These are phyloP conservation scores for Porites lutea DNA, from an alignment of 64 coral and sea anemone species.

Conservation along the genomic window DNA sequence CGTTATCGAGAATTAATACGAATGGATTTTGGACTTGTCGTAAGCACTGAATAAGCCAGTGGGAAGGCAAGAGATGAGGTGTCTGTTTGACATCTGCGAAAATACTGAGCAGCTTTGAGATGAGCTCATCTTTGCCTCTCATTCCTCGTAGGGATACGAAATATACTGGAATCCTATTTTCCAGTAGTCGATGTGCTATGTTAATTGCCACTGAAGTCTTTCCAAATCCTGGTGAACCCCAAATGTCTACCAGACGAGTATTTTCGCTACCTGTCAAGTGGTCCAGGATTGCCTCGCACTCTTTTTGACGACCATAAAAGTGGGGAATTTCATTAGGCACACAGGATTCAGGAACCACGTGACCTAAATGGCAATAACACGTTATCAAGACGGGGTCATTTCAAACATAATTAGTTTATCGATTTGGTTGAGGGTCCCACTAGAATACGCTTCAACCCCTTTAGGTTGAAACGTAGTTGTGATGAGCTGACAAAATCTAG, in stretches of 20 bases:
- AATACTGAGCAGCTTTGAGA: conserved; percentile 38
- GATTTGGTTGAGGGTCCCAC: no score
- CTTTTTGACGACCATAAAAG: conserved; percentile 21
- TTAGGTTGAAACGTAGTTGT: no score
- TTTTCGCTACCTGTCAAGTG: not conserved
- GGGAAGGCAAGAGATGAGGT: not conserved
- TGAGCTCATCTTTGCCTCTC: not conserved
- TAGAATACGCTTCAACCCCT: no score
- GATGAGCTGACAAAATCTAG: no score
- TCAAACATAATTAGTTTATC: no score
- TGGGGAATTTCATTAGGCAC: conserved; percentile 2
- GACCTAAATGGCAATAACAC: not conserved
- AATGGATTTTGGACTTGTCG: not conserved
- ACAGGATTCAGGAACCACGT: not conserved
- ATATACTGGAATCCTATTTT: conserved; percentile 5
- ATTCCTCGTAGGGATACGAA: conserved; percentile 12
- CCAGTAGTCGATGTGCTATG: not conserved
- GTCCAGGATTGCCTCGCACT: not conserved
- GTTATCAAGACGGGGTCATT: no score
- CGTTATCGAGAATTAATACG: conserved; percentile 13
- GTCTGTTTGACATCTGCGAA: not conserved
- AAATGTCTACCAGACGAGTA: conserved; percentile 4
- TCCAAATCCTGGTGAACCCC: conserved; percentile 40
- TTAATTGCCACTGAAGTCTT: conserved; percentile 26
- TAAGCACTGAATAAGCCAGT: conserved; percentile 11